These are phyloP conservation scores for Artibeus lituratus DNA, from an alignment of 2,797 vertebrate species.

Conservation along the genomic window DNA sequence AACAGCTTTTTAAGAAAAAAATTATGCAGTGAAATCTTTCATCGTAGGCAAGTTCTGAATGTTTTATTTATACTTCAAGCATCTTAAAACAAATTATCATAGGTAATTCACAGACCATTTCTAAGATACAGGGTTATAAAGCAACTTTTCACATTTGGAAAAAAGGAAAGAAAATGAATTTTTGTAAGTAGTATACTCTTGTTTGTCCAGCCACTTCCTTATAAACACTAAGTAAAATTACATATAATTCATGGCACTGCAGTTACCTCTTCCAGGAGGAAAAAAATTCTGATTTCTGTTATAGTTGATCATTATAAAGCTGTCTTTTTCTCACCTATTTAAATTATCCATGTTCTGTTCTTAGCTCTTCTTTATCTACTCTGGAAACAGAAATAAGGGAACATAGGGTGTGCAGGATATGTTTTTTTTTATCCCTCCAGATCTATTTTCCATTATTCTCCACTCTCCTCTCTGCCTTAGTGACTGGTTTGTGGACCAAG, in stretches of 20 bases:
- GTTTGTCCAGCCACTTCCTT: background rate
- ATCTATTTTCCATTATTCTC: background rate
- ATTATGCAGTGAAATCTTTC: background rate
- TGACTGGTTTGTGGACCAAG: background rate
- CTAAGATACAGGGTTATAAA: conserved; percentile 14
- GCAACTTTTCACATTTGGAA: background rate
- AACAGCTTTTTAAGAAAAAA: background rate
- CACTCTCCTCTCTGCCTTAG: background rate
- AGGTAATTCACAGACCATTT: conserved; percentile 25
- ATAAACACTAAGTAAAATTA: background rate
- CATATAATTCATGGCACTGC: background rate
- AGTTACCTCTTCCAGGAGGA: background rate
- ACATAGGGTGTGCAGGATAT: background rate
- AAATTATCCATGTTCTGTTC: background rate
- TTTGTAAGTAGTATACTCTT: background rate
- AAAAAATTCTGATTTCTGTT: background rate
- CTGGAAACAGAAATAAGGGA: background rate
- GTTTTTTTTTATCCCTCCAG: background rate
- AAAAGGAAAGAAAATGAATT: background rate
- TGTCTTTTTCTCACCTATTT: background rate
- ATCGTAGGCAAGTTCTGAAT: conserved; percentile 33
- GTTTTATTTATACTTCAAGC: conserved; percentile 32
- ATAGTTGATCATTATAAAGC: background rate
- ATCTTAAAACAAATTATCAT: conserved; percentile 8
- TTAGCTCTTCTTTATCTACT: background rate